phyloP scores from a whole-genome alignment of 2,888 invertebrate genomes.

The Cataglyphis rosenhaueri region DNA sequence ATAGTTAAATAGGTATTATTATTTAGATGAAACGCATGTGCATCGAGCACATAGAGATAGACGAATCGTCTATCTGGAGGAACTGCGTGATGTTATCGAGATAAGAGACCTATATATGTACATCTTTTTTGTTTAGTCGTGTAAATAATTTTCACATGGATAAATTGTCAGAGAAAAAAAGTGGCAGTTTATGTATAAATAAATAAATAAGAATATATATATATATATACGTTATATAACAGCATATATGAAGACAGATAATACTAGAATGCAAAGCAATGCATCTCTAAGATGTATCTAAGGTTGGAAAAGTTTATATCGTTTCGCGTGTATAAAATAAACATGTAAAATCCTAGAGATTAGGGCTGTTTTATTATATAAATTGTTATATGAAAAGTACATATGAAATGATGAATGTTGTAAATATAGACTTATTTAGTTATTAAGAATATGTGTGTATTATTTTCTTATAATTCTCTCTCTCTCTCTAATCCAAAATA shows the following conservation, averaged over 20 bases:
- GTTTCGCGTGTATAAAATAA: slow-evolving; percentile 76
- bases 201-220: slow-evolving; percentile 9
- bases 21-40: slow-evolving; percentile 21
- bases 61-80: background rate
- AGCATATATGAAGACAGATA: slow-evolving; percentile 37
- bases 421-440: slow-evolving; percentile 85
- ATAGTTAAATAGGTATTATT: slow-evolving; percentile 67
- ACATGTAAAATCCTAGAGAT: slow-evolving; percentile 84
- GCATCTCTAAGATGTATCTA: slow-evolving; percentile 23
- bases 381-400: slow-evolving; percentile 82
- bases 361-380: slow-evolving; percentile 83
- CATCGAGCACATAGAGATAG: slow-evolving; percentile 20
- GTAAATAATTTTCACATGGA: slow-evolving; percentile 52
- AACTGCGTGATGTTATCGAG: slow-evolving; percentile 73
- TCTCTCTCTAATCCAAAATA: slow-evolving; percentile 24
- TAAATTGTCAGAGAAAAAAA: slow-evolving; percentile 19
- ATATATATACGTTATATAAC: slow-evolving; percentile 21
- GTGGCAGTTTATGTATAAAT: slow-evolving; percentile 37
- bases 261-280: slow-evolving; percentile 34
- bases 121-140: slow-evolving; percentile 65
- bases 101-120: slow-evolving; percentile 72
- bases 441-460: slow-evolving; percentile 76
- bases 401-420: slow-evolving; percentile 80
- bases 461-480: slow-evolving; percentile 24
- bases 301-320: slow-evolving; percentile 61